Percentiles rank a stretch among this genome's conserved stretches.
These are phyloP conservation scores for Otolemur garnettii DNA, from an alignment of 2,113 vertebrate species.

Conservation along the genomic window DNA sequence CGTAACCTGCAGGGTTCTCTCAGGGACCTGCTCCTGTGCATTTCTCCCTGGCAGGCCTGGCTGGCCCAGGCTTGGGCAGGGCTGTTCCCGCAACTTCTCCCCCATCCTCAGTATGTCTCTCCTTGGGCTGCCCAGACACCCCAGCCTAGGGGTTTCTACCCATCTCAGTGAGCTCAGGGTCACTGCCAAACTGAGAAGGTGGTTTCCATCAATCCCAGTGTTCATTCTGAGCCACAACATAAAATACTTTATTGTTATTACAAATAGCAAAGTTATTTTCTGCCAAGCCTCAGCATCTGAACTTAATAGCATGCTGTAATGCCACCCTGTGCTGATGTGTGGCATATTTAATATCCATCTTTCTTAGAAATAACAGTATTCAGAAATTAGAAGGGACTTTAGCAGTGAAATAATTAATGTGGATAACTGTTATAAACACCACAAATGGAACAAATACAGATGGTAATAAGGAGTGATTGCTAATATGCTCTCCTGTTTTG, in stretches of 20 bases:
- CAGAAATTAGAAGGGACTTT: conserved; percentile 89
- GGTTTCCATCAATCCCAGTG: conserved; percentile 81
- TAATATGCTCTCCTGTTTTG: conserved; percentile 87
- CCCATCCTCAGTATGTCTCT: rapidly evolving
- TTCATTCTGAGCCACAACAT: conserved; percentile 83
- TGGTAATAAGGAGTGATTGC: conserved; percentile 82
- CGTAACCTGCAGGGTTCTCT: neutral
- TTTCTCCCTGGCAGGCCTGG: neutral
- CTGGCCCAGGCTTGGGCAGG: neutral
- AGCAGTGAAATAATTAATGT: conserved; percentile 89
- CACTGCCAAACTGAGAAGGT: conserved; percentile 82
- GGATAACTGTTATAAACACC: conserved; percentile 86
- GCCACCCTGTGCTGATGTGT: conserved; percentile 86
- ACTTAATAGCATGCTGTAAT: conserved; percentile 87
- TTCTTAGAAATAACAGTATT: conserved; percentile 87
- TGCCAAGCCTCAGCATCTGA: conserved; percentile 82
- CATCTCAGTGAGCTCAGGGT: conserved; percentile 32
- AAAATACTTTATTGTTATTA: conserved; percentile 86
- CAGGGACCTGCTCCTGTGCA: neutral
- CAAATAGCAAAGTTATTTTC: conserved; percentile 88
- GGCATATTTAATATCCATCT: conserved; percentile 90
- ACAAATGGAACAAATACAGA: conserved; percentile 87
- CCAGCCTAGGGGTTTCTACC: neutral
- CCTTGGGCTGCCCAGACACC: neutral
- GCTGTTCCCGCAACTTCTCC: neutral